Base-by-base conservation (phyloP, 2,888 invertebrate genomes). In the Leucoma salicis region DNA sequence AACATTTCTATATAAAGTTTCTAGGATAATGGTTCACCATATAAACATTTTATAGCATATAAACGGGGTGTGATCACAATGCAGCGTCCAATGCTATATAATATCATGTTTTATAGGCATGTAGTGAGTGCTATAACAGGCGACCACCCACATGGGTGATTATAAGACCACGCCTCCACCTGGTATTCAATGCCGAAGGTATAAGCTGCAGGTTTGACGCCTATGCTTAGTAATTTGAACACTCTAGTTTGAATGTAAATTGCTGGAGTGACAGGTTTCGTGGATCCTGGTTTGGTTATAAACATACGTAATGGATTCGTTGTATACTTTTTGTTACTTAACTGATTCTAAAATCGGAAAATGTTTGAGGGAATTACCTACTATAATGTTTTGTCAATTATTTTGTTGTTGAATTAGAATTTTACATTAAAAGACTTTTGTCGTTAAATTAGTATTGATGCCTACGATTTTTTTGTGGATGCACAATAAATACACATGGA, bases 131-230 rank as follows among this genome's bases (percentile, higher is more conserved):
- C 60, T 53, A 54, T 67, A 68, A 67, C 64, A 44, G 60, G 51
- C 53, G 86, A 78, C 86, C 87, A 86, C 87, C 84, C 84, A 84
- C 70, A 63, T 57, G 41, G 73, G 64, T 70, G 70, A 76, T 81
- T 76, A 70, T 67, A 41, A 37, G 53, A 52, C 78, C 79, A 72
- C 86, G 82, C 85, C 86, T 68, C 63, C 57, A 56, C 70, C 74
- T 73, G 81, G 72, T 76, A 74, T 72, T 77, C 79, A 79, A 83
- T 83, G 79, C 80, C 66, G 74, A 73, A 73, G 74, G 72, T 77
- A 73, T 75, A 44, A 31, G 29, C 27, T 53, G 46, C 46, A 45
- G 41, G 33, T 36, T 59, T 60, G 59, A 65, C 63, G 60, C 63
- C 53, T 65, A 36, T 10, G 29, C 25, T 39, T 44, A 52, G 48